A percentile compares a stretch with the other conserved stretches of the same genome.
phyloP scores from a whole-genome alignment of 2,888 invertebrate genomes.

The Parascotia fuliginaria region DNA sequence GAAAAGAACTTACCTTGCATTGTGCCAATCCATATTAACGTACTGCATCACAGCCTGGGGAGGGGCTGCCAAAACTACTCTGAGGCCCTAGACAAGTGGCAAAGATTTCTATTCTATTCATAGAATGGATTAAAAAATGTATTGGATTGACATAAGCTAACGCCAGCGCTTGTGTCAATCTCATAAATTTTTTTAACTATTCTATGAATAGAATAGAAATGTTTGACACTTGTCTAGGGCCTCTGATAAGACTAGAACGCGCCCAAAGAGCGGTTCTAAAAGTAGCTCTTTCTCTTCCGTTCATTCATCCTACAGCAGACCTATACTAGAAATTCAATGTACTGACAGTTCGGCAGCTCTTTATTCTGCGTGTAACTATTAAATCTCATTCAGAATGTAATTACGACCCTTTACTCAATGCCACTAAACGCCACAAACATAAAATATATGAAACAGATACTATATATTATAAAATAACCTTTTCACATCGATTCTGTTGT shows the following conservation, averaged over 20 bases:
- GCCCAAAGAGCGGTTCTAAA: conserved; percentile 1
- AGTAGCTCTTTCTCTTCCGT: neutral
- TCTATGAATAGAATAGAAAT: too few relatives aligned
- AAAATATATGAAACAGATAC: neutral
- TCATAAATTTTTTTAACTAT: too few relatives aligned
- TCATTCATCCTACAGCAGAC: neutral
- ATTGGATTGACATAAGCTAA: too few relatives aligned
- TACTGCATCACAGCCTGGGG: neutral
- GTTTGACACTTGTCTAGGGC: too few relatives aligned
- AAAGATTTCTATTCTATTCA: too few relatives aligned
- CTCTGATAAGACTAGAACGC: neutral
- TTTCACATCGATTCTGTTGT: neutral
- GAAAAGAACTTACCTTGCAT: neutral
- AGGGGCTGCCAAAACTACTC: neutral
- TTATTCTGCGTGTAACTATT: neutral
- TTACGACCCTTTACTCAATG: neutral
- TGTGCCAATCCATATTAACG: neutral
- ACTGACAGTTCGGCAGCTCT: neutral
- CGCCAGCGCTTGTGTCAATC: too few relatives aligned
- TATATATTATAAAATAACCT: neutral
- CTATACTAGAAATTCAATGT: neutral
- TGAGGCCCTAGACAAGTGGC: too few relatives aligned
- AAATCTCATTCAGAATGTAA: neutral
- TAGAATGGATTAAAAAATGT: too few relatives aligned
- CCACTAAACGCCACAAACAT: neutral